Percentiles rank a stretch among this genome's conserved stretches.
Evolutionary conservation across 1,140 invertebrate species (phyloP).

Genomic region (Drosophila arizonae): DNA sequence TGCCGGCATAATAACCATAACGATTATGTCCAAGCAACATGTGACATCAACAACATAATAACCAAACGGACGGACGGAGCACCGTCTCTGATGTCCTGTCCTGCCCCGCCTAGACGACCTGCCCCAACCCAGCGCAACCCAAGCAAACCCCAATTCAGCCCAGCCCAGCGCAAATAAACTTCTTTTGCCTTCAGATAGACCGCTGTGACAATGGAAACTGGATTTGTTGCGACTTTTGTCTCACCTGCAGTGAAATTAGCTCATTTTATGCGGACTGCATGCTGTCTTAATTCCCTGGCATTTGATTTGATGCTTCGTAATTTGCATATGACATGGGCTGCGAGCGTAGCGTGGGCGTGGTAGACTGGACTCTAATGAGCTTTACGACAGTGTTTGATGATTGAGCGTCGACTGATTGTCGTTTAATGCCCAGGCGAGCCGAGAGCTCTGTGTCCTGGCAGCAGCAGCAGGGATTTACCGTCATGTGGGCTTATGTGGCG

Average conservation of each 20-base stretch:
- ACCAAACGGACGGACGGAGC: constrained; percentile 8
- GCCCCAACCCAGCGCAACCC: too few relatives aligned
- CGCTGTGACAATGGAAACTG: constrained; percentile 35
- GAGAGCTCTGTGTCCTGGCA: not conserved
- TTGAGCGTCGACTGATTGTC: constrained; percentile 38
- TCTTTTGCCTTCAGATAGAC: constrained; percentile 7
- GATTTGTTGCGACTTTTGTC: constrained; percentile 11
- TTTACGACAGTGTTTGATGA: constrained; percentile 26
- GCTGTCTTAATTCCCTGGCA: constrained; percentile 17
- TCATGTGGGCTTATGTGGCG: constrained; percentile 17
- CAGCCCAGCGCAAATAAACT: too few relatives aligned
- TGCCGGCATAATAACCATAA: constrained; percentile 48
- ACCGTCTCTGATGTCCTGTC: constrained; percentile 9
- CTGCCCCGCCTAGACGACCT: not conserved
- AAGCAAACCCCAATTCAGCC: too few relatives aligned
- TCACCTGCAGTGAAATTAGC: constrained; percentile 39
- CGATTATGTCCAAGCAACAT: constrained; percentile 64
- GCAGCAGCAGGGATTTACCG: not conserved
- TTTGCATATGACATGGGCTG: constrained; percentile 51
- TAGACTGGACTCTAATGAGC: constrained; percentile 44
- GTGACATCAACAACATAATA: constrained; percentile 62
- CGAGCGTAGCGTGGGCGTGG: not conserved
- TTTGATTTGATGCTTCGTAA: constrained; percentile 38
- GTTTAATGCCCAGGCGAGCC: constrained; percentile 14
- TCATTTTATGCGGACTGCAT: constrained; percentile 22